Base-by-base conservation (phyloP, 2,888 invertebrate species). In the Mythimna loreyi region DNA sequence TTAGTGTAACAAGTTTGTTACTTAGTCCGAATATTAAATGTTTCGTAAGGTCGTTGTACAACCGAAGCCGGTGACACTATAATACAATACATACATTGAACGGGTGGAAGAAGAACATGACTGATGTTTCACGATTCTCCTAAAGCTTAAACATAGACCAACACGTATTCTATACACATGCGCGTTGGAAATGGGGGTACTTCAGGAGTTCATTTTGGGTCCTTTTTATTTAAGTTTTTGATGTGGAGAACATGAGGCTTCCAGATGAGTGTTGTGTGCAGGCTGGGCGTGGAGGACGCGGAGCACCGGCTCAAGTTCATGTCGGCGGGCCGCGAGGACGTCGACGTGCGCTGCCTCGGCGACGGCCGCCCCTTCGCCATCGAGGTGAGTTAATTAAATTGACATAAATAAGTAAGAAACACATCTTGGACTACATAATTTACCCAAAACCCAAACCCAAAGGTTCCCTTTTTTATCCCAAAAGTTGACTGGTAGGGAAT, bases 321-420 rank as follows among this genome's bases (percentile, higher is more conserved):
- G 81, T 97, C 99, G 3, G 99, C 99, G 63, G 99, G 99, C 0
- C 96, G 99, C 49, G 99, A 99, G 94, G 99, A 99, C 94, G 98
- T 99, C 0, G 99, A 99, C 94, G 99, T 99, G 0, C 96, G 99
- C 69, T 99, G 98, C 93, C 93, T 99, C 73, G 99, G 99, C 1
- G 96, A 97, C 72, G 99, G 99, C 0, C 95, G 99, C 11, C 99
- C 99, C 0, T 99, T 99, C 95, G 98, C 98, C 1, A 94, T 99
- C 0, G 99, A 99, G 96, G 96, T 99, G 28, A 13, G 50, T 25
- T 11, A 4, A 6, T 11, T 33, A n/a, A n/a, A n/a, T n/a, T n/a
- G n/a, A n/a, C n/a, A n/a, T n/a, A n/a, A n/a, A n/a, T n/a, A n/a
- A n/a, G n/a, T n/a, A n/a, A n/a, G n/a, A n/a, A n/a, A n/a, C n/a